phyloP scores from a whole-genome alignment of 2,113 vertebrate species.

The Atractosteus spatula region DNA sequence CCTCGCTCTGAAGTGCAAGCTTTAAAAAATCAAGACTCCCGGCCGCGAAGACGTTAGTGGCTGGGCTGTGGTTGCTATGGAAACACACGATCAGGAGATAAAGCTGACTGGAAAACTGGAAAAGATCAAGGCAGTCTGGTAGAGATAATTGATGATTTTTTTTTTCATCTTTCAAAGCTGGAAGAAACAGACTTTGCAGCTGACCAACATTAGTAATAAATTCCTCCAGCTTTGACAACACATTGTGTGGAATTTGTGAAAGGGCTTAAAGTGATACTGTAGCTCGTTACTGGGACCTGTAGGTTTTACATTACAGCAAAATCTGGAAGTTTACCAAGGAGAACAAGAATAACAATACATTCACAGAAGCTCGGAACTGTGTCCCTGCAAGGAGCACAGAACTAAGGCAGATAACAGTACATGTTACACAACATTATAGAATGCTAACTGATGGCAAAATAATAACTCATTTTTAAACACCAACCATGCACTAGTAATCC shows the following conservation, averaged over 20 bases:
- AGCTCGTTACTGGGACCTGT: constrained; percentile 48
- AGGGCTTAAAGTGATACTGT: constrained; percentile 37
- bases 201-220: constrained; percentile 73
- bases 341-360: constrained; percentile 37
- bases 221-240: constrained; percentile 68
- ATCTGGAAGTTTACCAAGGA: constrained; percentile 48
- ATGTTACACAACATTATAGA: no score
- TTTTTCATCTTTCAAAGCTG: constrained; percentile 31
- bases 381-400: no score
- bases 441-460: no score
- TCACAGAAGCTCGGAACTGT: background rate
- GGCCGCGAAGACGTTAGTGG: constrained; percentile 31
- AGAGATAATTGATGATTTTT: constrained; percentile 61
- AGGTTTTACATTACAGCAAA: constrained; percentile 65
- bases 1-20: constrained; percentile 40
- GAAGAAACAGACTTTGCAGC: constrained; percentile 52
- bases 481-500: no score
- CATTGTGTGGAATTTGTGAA: constrained; percentile 54
- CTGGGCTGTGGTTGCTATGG: constrained; percentile 40
- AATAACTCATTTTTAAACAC: no score
- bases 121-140: constrained; percentile 51
- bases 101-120: constrained; percentile 49
- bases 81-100: constrained; percentile 57
- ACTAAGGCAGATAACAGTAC: no score
- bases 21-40: constrained; percentile 50